Evolutionary conservation across 2,113 vertebrate species (phyloP), one percentile per base, ranked within the genome.

Genomic region (Ariopsis seemanni): DNA sequence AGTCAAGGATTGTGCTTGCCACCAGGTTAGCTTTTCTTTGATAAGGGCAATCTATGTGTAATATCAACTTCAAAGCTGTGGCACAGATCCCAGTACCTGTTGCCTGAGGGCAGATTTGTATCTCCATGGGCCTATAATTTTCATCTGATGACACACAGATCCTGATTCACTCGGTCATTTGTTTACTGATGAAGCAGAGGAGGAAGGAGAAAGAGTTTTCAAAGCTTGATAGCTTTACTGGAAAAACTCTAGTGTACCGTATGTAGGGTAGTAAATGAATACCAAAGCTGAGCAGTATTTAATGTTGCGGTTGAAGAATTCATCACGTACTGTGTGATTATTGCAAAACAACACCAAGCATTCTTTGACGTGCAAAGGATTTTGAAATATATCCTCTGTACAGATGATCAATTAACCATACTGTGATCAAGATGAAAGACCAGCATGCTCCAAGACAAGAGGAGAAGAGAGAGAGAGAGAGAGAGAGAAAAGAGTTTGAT

Each of bases 31-130:
- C 67, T 74, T 34, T 58, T 83, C 85, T 91, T 90, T 90, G 87
- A 89, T 52, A 34, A 85, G 77, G 62, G 27, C 77, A 82, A 87
- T 89, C 79, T 85, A 79, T 90, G 77, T 63, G 72, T 87, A 82
- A 88, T 90, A 88, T 91, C 82, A 84, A 78, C 88, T 90, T 92
- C 90, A 90, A 88, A 90, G 86, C 71, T 60, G 87, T 91, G 85
- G 72, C 87, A 57, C 55, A 58, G 67, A n/a, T 87, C 90, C 88
- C 83, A 85, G 82, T 88, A 90, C 88, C 87, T 89, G 89, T 82
- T 90, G 87, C 89, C 72, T 20, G 25, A 88, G 78, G 74, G 55
- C 4, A 88, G 89, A 90, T 91, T 87, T 89, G 71, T 86, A 85
- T 71, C 55, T 84, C 79, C 18, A 42, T 62, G 69, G 30, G 55